Base-by-base conservation (phyloP, 2,797 vertebrate species). In the Diceros bicornis region DNA sequence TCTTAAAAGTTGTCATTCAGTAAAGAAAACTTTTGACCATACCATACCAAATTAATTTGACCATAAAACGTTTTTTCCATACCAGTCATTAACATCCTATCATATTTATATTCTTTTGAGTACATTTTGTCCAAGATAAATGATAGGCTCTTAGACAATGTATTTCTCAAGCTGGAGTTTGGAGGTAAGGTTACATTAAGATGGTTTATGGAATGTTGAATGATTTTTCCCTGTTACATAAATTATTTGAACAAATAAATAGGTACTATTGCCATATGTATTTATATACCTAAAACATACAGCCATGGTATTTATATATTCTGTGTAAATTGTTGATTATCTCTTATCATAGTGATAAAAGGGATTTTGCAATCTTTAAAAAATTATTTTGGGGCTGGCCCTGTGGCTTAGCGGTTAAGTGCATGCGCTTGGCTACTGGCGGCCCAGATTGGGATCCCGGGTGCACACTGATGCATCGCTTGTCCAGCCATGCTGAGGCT, bases 241-340 rank as follows among this genome's bases (percentile, higher is more conserved):
- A 50, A 86, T 78, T 77, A 61, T 23, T 82, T 75, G 32, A 92
- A 94, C 17, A 89, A 81, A 72, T 66, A 77, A 34, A 44, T 90
- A 25, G 59, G 5, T 27, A 37, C 11, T 82, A 64, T 47, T 62
- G 74, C 17, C 32, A 64, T 27, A 21, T 52, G 16, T 57, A 89
- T 69, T 90, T 59, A 34, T 74, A 72, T 59, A 55, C 13, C 55
- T 57, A 74, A 0, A 64, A 47, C 4, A 69, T 32, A 87, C 32
- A 94, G 9, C 2, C n/a, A 37, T 47, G 29, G 3, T 64, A 64
- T 91, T 61, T 69, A 68, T 34, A 62, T 5, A 50, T 66, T 95
- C 44, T 94, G 18, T 74, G 47, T 21, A 68, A 64, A 82, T 29
- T 83, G 6, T 21, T 64, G 32, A n/a, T 32, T 13, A 25, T 44